These are phyloP conservation scores for Leptopilina drosophilae DNA, from an alignment of 2,888 invertebrate species.

Conservation along the genomic window DNA sequence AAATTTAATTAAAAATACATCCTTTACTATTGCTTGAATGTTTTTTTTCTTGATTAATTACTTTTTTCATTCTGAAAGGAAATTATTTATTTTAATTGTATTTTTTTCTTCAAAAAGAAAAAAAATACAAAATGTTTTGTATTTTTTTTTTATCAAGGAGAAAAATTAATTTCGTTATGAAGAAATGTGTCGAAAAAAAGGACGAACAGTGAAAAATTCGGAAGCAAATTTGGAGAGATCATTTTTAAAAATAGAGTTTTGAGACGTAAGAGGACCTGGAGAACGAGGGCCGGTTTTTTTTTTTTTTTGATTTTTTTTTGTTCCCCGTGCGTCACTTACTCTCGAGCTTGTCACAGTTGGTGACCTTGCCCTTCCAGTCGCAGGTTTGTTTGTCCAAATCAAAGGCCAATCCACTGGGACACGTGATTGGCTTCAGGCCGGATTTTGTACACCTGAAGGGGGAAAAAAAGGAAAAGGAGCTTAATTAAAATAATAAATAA, in stretches of 20 bases:
- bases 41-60: too few relatives aligned
- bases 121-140: too few relatives aligned
- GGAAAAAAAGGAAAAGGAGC: constrained; percentile 77
- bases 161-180: neutral
- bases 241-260: neutral
- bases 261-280: constrained; percentile 43
- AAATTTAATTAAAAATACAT: too few relatives aligned
- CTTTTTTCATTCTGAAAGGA: too few relatives aligned
- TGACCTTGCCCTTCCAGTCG: constrained; percentile 99
- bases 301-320: constrained; percentile 46
- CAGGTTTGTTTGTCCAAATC: constrained; percentile 98
- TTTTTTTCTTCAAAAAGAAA: too few relatives aligned
- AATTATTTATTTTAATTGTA: too few relatives aligned
- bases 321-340: constrained; percentile 86
- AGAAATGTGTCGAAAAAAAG: neutral
- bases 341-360: constrained; percentile 96
- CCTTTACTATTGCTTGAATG: too few relatives aligned
- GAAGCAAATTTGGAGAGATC: constrained; percentile 39
- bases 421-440: constrained; percentile 97
- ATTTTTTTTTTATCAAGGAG: too few relatives aligned
- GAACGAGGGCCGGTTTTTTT: constrained; percentile 41
- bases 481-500: constrained; percentile 61
- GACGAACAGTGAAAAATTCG: constrained; percentile 21
- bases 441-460: constrained; percentile 93
- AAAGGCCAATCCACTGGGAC: constrained; percentile 97